Conservation (phyloP, 2,888 invertebrate genomes). For the Harpalus rubripes region DNA sequence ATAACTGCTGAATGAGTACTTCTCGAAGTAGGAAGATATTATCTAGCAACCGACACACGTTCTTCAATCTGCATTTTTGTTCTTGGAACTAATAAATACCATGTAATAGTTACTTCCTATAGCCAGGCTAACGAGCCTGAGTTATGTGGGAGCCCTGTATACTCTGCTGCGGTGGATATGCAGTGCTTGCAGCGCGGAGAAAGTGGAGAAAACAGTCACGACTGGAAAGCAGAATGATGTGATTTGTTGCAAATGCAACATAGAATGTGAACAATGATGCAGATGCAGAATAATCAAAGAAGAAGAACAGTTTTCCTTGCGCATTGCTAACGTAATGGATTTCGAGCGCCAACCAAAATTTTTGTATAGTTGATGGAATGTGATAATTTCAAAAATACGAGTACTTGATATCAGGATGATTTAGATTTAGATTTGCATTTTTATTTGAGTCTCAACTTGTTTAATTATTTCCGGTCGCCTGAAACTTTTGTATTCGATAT, state of each 20-base stretch:
- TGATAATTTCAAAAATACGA: no score
- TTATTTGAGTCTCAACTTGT: no score
- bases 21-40: conserved; percentile 56
- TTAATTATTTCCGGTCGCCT: no score
- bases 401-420: no score
- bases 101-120: conserved; percentile 63
- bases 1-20: conserved; percentile 32
- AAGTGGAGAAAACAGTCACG: conserved; percentile 56
- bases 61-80: conserved; percentile 59
- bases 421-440: no score
- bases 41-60: conserved; percentile 47
- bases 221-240: conserved; percentile 37
- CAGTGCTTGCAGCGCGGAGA: conserved; percentile 15
- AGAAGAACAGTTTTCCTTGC: no score
- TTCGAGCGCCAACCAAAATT: no score
- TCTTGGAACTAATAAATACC: conserved; percentile 48
- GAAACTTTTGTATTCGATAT: no score
- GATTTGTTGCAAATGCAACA: conserved; percentile 52
- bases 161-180: background rate
- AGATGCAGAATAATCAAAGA: background rate
- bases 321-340: no score
- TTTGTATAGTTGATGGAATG: no score
- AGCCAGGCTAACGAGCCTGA: conserved; percentile 54
- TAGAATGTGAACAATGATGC: conserved; percentile 29
- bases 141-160: conserved; percentile 59